Percentiles rank a stretch among this genome's conserved stretches.
phyloP scores from a whole-genome alignment of 1,140 invertebrate species.

The Aphelenchoides fujianensis region DNA sequence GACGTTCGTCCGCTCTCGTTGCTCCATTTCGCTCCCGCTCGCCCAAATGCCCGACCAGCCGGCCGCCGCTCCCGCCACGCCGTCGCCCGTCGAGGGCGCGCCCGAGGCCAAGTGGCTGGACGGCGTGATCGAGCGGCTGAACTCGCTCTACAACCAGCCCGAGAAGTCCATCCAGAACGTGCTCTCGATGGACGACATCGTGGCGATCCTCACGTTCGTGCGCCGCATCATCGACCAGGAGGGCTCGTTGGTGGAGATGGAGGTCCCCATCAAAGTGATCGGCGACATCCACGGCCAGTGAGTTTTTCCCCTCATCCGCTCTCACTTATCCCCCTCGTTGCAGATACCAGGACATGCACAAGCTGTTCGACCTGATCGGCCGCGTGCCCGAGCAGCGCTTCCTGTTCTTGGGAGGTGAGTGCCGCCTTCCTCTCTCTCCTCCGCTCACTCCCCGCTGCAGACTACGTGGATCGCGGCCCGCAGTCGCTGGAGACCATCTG shows the following conservation, averaged over 20 bases:
- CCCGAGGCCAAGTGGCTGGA: slow-evolving; percentile 28
- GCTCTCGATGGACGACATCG: slow-evolving; percentile 20
- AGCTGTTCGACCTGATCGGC: slow-evolving; percentile 30
- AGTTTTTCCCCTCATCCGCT: background rate
- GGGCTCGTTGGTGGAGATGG: slow-evolving; percentile 28
- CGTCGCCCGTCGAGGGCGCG: background rate
- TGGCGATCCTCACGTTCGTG: slow-evolving; percentile 26
- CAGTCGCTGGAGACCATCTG: slow-evolving; percentile 67
- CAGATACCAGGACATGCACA: slow-evolving; percentile 26
- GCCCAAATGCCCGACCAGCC: background rate
- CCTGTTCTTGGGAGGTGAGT: slow-evolving; percentile 18
- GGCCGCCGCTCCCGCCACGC: background rate
- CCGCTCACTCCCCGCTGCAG: background rate
- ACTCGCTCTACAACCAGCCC: slow-evolving; percentile 21
- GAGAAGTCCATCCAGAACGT: slow-evolving; percentile 14
- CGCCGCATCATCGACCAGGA: slow-evolving; percentile 25
- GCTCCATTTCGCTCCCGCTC: background rate
- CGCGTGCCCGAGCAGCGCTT: slow-evolving; percentile 26
- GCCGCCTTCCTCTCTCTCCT: background rate
- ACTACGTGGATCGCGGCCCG: slow-evolving; percentile 41
- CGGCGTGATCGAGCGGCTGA: slow-evolving; percentile 18
- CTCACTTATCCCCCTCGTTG: background rate
- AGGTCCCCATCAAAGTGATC: slow-evolving; percentile 33
- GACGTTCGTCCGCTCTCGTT: background rate
- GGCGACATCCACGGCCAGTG: slow-evolving; percentile 30